Conservation (phyloP, 2,113 vertebrate species). For the Tetrao urogallus region DNA sequence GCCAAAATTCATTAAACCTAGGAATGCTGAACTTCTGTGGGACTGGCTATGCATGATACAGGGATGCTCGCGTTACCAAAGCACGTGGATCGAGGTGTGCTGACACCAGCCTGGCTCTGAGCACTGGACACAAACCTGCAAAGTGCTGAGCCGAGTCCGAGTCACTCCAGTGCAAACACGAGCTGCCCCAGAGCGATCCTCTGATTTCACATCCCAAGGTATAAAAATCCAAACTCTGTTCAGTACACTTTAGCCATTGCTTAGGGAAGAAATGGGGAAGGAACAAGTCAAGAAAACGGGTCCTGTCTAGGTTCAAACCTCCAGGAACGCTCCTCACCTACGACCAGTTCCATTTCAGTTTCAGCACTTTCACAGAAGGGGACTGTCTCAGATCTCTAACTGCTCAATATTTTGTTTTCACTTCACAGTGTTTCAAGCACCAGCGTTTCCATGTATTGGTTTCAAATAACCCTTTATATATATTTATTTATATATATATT, state of each 20-base stretch:
- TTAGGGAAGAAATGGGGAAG: slow-evolving; percentile 36
- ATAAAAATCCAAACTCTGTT: slow-evolving; percentile 65
- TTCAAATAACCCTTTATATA: slow-evolving; percentile 90
- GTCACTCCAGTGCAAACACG: slow-evolving; percentile 42
- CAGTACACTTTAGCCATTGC: not conserved
- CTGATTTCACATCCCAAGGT: slow-evolving; percentile 62
- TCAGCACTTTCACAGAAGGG: slow-evolving; percentile 77
- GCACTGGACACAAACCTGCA: slow-evolving; percentile 5
- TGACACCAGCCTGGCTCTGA: slow-evolving; percentile 20
- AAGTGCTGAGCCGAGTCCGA: slow-evolving; percentile 15
- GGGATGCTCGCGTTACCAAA: not conserved
- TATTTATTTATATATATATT: slow-evolving; percentile 86
- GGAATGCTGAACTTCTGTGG: not conserved
- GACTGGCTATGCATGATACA: slow-evolving; percentile 26
- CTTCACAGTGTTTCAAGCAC: slow-evolving; percentile 99
- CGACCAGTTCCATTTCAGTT: slow-evolving; percentile 74
- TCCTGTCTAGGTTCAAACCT: slow-evolving; percentile 56
- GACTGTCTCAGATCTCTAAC: slow-evolving; percentile 84
- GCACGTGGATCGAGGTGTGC: slow-evolving; percentile 21
- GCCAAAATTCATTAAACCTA: not conserved
- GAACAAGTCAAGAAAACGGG: slow-evolving; percentile 64
- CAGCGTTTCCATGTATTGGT: slow-evolving; percentile 93
- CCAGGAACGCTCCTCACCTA: slow-evolving; percentile 71
- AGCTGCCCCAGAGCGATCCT: slow-evolving; percentile 64
- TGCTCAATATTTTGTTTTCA: slow-evolving; percentile 76